Base-by-base conservation (phyloP, 2,113 vertebrate genomes). In the Nesogale talazaci region DNA sequence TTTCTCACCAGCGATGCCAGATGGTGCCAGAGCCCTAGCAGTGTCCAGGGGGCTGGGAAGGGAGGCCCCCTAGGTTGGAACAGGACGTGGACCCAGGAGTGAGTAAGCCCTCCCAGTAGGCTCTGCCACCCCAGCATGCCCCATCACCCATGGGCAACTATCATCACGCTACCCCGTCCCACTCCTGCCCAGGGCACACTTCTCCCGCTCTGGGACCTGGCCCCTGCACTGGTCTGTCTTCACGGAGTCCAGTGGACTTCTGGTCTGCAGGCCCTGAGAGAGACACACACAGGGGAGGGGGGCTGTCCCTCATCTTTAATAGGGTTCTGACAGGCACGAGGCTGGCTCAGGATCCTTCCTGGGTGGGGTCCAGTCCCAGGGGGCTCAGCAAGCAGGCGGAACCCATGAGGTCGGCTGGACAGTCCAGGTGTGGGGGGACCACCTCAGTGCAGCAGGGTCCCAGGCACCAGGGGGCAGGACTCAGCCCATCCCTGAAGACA, bases 301-400 rank as follows among this genome's bases (percentile, higher is more conserved):
- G 0, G 83, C 36, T 23, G 69, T 74, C 20, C 76, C n/a, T 42
- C 2, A 1, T 19, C 19, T 95, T 96, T 95, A 95, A 90, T 93
- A 59, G 76, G 3, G 7, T 8, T 61, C 42, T 61, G 59, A 61
- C n/a, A 75, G 19, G 56, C 67, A n/a, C 38, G 12, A 31, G 34
- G 61, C 19, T 9, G 23, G 23, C 38, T 27, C 22, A 23, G 52
- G 22, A 40, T 72, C 31, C 75, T 40, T 59, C 74, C 40, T 23
- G 52, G 67, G 46, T 8, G 2, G 31, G 79, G 40, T 7, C n/a
- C 42, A 16, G 42, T 12, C 3, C 15, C 31, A 20, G 6, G 29
- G 52, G 52, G 2, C 56, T 20, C 19, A 10, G 34, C 19, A 72
- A 27, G 70, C 34, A 10, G 69, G 63, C 5, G 14, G 46, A 61